Conservation (phyloP, 2,113 vertebrate species). For the Nycticorax nycticorax region DNA sequence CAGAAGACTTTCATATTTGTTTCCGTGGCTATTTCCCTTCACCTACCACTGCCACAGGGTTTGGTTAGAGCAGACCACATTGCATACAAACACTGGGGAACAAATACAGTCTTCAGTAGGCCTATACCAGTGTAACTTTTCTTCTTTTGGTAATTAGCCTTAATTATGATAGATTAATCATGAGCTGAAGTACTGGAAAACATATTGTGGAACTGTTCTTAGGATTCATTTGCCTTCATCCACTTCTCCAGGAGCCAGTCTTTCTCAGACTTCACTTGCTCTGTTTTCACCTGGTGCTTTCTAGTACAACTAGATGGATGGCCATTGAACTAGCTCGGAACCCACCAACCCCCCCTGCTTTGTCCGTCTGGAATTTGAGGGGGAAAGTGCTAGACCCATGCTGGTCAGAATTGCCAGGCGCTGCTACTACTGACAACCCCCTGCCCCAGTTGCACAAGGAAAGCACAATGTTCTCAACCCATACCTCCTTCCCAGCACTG, state of each 20-base stretch:
- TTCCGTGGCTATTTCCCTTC: neutral
- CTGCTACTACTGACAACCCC: too few species aligned
- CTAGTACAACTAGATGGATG: neutral
- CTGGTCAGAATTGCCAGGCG: neutral
- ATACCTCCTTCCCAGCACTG: neutral
- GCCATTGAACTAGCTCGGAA: neutral
- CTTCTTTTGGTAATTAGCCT: neutral
- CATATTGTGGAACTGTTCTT: neutral
- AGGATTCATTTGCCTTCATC: neutral
- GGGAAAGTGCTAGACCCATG: neutral
- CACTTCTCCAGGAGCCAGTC: neutral
- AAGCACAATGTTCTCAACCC: neutral
- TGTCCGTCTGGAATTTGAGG: neutral
- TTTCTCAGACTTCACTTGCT: neutral
- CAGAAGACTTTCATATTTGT: neutral
- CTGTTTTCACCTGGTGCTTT: neutral
- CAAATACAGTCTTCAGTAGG: neutral
- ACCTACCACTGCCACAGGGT: neutral
- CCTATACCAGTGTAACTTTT: neutral
- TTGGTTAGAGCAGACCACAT: neutral
- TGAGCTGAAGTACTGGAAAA: neutral
- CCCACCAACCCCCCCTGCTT: neutral
- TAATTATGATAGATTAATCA: neutral
- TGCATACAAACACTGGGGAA: neutral
- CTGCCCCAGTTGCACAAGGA: neutral